Base-by-base conservation (phyloP, 2,888 invertebrate genomes). In the Agriopis marginaria region DNA sequence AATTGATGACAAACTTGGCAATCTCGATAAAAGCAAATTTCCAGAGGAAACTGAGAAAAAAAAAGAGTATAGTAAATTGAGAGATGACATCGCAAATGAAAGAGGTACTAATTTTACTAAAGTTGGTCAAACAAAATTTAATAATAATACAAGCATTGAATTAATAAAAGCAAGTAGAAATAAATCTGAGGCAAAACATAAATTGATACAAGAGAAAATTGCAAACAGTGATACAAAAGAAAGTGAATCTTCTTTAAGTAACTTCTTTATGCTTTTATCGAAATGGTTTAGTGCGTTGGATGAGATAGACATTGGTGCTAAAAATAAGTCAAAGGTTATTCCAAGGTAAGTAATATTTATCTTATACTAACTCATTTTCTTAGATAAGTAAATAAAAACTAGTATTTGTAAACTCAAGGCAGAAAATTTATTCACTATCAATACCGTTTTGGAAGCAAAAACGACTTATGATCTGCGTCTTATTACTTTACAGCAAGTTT, bases 281-380 rank as follows among this genome's bases (percentile, higher is more conserved):
- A 77, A 85, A 71, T 89, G 85, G 85, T 90, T 91, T 59, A 76
- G 76, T 55, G 71, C 70, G 11, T 70, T 90, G 60, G 82, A 86
- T 32, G 71, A 73, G 17, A 68, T 71, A 0, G 71, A 78, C 49
- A 12, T 44, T 11, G 49, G 6, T 60, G 47, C 12, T 39, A 7
- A 40, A 53, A 3, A 63, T 45, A 54, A 10, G 40, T 0, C 53
- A 8, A 23, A 3, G 40, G 44, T n/a, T 7, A 53, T 54, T 50
- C 0, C 54, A 50, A 66, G 71, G 82, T 75, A 76, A 68, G 17
- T 45, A 44, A 49, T 8, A 23, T 17, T 11, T 11, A 9, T 14
- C 14, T 47, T n/a, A n/a, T 32, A 50, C 7, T 6, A 50, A 50
- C n/a, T 7, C 6, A 47, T 47, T 10, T 47, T 47, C 12, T 1